Base-by-base conservation (phyloP, 1,140 invertebrate genomes). In the Delia radicum region DNA sequence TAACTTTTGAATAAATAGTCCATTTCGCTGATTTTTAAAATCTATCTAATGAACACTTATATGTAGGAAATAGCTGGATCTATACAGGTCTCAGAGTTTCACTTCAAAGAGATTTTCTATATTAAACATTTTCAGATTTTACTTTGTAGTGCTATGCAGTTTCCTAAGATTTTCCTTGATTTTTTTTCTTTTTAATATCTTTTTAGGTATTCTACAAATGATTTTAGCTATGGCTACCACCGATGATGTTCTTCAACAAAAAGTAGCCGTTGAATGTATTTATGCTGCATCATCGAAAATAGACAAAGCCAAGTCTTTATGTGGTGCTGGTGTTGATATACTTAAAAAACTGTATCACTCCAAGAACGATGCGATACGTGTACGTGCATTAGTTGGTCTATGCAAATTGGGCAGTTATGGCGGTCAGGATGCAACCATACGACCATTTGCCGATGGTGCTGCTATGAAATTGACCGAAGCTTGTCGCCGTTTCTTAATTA, bases 221-320 rank as follows among this genome's bases (percentile, higher is more conserved):
- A 98, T 99, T 85, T 87, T 99, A 15, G 94, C 96, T 6, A 97
- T 99, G 96, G 98, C 98, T 12, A 93, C 93, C 67, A 95, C 94
- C 46, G 92, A 94, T 73, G 92, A 95, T 80, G 73, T 89, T 18
- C 85, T 98, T 0, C 95, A 98, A 83, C 96, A 98, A 88, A 94
- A 93, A 87, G 94, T 98, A 37, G 94, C 97, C 7, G 96, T 96
- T 82, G 98, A 99, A 88, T 98, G 97, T 78, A 92, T 99, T 6
- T 95, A 99, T 78, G 96, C 96, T 24, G 96, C 97, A 13, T 94
- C 98, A 2, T 96, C 96, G 0, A 99, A 99, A 83, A 98, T 98
- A 86, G 97, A 99, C 82, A 98, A 98, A 87, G 97, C 96, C 4
- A 93, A 92, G 77, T 91, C 95, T 4, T 95, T 99, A 29, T 93